Evolutionary conservation across 1,140 invertebrate species (phyloP).

Genomic region (Ylistrum balloti): DNA sequence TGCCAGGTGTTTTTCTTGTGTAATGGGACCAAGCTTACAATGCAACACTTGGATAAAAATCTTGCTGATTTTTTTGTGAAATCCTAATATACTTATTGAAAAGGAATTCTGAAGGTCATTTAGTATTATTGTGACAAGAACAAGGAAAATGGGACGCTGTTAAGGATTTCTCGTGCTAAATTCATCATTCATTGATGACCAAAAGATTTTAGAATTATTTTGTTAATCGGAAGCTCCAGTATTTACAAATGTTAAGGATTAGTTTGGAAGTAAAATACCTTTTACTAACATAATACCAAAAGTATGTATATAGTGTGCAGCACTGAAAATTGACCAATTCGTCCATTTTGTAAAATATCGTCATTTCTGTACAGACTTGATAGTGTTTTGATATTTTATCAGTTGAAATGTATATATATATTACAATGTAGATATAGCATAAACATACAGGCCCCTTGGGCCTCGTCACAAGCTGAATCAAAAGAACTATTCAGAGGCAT

Average conservation of each 20-base stretch:
- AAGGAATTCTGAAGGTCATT: not conserved
- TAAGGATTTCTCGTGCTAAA: too few species aligned
- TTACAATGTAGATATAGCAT: not conserved
- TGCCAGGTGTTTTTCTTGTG: not conserved
- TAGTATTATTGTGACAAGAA: too few species aligned
- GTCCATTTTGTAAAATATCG: slow-evolving; percentile 22
- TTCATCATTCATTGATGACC: too few species aligned
- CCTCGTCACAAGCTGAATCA: not conserved
- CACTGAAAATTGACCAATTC: slow-evolving; percentile 15
- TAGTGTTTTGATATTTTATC: slow-evolving; percentile 19
- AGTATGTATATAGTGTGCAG: not conserved
- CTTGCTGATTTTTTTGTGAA: not conserved
- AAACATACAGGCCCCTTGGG: not conserved
- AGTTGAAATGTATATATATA: not conserved
- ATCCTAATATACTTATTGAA: not conserved
- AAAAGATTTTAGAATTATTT: too few species aligned
- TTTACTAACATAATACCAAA: too few species aligned
- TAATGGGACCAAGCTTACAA: slow-evolving; percentile 20
- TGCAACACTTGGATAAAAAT: not conserved
- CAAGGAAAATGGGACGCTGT: too few species aligned
- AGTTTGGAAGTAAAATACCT: too few species aligned
- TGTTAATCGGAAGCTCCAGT: too few species aligned
- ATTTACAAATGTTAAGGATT: too few species aligned
- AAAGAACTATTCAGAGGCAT: slow-evolving; percentile 23
- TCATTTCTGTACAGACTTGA: not conserved